Percentiles rank a stretch among this genome's conserved stretches.
Conservation (phyloP, 2,113 vertebrate genomes). For the Lipophrys pholis region DNA sequence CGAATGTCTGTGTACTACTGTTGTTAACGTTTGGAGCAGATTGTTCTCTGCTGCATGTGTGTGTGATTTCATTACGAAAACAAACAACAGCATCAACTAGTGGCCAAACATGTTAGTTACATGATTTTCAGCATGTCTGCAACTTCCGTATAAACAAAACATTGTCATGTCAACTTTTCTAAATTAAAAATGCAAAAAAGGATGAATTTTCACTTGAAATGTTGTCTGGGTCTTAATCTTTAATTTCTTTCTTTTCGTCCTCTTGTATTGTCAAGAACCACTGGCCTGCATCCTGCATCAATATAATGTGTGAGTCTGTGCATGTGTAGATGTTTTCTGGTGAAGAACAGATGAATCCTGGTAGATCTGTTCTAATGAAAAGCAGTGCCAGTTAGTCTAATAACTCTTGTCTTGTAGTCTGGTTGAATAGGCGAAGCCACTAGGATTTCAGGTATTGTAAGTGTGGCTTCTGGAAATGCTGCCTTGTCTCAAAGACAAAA, state of each 20-base stretch:
- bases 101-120: too few species aligned
- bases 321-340: not conserved
- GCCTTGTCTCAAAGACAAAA: conserved; percentile 16
- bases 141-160: too few species aligned
- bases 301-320: not conserved
- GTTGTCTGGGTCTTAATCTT: not conserved
- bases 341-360: conserved; percentile 6
- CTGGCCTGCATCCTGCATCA: not conserved
- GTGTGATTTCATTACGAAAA: too few species aligned
- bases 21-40: too few species aligned
- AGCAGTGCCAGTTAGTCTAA: not conserved
- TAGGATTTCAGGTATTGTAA: not conserved
- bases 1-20: too few species aligned
- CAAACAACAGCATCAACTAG: too few species aligned
- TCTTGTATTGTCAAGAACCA: not conserved
- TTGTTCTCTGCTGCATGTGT: too few species aligned
- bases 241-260: not conserved
- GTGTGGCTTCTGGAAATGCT: not conserved
- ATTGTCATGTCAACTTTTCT: too few species aligned
- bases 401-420: not conserved
- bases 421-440: not conserved
- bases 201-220: too few species aligned
- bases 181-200: too few species aligned
- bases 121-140: too few species aligned
- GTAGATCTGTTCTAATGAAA: not conserved